Evolutionary conservation across 2,888 invertebrate genomes (phyloP), one percentile per base, ranked within the genome.

Genomic region (Cataglyphis livida): DNA sequence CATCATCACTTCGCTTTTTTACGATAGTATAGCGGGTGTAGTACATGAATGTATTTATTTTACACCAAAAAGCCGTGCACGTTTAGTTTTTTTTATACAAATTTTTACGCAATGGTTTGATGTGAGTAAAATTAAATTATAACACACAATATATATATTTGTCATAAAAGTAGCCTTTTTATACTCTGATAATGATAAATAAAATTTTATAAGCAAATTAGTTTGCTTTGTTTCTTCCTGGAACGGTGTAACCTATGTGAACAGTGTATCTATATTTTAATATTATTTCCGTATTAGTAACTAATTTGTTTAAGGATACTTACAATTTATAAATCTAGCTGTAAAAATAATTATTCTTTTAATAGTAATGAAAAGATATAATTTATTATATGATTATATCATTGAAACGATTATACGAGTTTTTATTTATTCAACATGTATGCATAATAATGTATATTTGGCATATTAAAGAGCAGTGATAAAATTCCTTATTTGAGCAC

Each of bases 131-230:
- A 88, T 89, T 90, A 87, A 84, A 87, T 89, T 91, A 89, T 91
- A 91, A 90, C 86, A 62, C 32, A 76, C 65, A 78, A 85, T 87
- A 91, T 91, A 54, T 91, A 87, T 91, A 91, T 89, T 90, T 89
- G 85, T 86, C 88, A 89, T 85, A 51, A n/a, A 88, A 85, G 82
- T 87, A 89, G 90, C 91, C 90, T 90, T 94, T 94, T 94, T 94
- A 92, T 94, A 94, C 93, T 93, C 92, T 93, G 93, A 92, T 93
- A 93, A 91, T 92, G 88, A 93, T 93, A 90, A 94, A 94, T 88
- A 87, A 84, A 91, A 89, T 90, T 91, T 89, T 92, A 88, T 91
- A 92, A 91, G 90, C 90, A 90, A 91, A 61, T 89, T 57, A 12
- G 18, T 18, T 57, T 32, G 12, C 12, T 70, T 70, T 18, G 35